phyloP scores from a whole-genome alignment of 2,888 invertebrate species.

The Escarpia spicata region DNA sequence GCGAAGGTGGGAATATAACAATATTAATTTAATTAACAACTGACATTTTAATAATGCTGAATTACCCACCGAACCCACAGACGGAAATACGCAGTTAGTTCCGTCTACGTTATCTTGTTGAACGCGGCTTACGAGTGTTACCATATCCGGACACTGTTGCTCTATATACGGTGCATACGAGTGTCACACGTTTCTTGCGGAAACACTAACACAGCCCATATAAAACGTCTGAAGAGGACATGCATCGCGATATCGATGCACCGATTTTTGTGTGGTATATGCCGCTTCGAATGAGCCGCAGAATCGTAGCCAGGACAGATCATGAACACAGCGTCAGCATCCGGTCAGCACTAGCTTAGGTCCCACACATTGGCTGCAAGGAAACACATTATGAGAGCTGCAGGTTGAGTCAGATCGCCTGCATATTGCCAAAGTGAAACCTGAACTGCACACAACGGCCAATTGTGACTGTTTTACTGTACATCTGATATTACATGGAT shows the following conservation, averaged over 20 bases:
- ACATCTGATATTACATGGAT: background rate
- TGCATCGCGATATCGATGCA: background rate
- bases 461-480: background rate
- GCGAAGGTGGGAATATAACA: background rate
- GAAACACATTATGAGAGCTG: background rate
- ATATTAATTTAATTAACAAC: background rate
- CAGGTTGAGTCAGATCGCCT: background rate
- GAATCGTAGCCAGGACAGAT: background rate
- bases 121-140: background rate
- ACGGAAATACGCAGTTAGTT: background rate
- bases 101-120: background rate
- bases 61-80: background rate
- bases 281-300: background rate
- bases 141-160: background rate
- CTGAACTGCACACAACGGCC: background rate
- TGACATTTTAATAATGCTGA: background rate
- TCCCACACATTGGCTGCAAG: slow-evolving; percentile 4
- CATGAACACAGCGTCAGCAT: background rate
- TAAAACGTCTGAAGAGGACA: background rate
- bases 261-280: background rate
- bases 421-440: background rate
- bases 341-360: background rate
- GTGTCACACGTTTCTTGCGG: background rate
- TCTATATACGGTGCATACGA: too few species aligned
- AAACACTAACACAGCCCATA: background rate